Evolutionary conservation across 2,113 vertebrate genomes (phyloP), one percentile per base, ranked within the genome.

Genomic region (Cololabis saira): DNA sequence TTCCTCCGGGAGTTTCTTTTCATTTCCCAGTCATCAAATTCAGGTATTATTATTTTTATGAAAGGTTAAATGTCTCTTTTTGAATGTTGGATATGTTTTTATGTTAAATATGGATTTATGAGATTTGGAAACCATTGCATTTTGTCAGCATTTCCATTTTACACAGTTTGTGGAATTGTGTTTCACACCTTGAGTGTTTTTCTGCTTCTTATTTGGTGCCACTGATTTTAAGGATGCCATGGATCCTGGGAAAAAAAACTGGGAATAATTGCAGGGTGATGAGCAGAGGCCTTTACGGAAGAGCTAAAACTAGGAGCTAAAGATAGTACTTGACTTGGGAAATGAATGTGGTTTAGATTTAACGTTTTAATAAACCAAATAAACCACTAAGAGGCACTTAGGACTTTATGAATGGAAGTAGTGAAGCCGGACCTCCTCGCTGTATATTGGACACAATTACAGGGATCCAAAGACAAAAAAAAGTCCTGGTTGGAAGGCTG

Each of bases 341-440:
- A 84, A 82, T 90, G 67, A 87, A 53, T 53, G 68, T 71, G 72
- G 66, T 70, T 74, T 61, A 82, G 75, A 89, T 91, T 81, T 78
- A 88, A 84, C 71, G 22, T 86, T 93, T 92, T 91, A 92, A 89
- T 93, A 92, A 90, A 92, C 83, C 80, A 45, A 85, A 81, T 70
- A 61, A 22, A 71, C 89, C 92, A 92, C 92, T 92, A 92, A 93
- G 65, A 89, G 87, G 83, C 84, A 87, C 71, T 83, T 89, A 14
- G 22, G 86, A 77, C 71, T 90, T 85, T 81, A 87, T 87, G 86
- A 90, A 90, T 88, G 89, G 80, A 83, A 80, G 57, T 62, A 81
- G 64, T 81, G 72, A 78, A 72, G 66, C 75, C 63, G 67, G 80
- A 83, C 83, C 79, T 87, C 71, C 84, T 83, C 58, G 57, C 72